Percentiles rank a stretch among this genome's conserved stretches.
Conservation (phyloP, 2,113 vertebrate species). For the Carettochelys insculpta region DNA sequence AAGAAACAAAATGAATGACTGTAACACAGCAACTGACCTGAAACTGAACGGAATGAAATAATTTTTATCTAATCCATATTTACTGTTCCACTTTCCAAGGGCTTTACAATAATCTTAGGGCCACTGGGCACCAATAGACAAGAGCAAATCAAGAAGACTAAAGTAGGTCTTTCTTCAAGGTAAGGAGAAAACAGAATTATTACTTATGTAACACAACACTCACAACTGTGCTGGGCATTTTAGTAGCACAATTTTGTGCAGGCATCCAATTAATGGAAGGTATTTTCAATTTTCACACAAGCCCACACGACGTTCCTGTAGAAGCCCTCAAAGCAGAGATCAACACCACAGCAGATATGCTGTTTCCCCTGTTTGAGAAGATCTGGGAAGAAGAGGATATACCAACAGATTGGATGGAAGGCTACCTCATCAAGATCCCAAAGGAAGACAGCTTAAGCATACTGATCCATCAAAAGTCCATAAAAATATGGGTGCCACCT, state of each 20-base stretch:
- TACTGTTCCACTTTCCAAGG: background rate
- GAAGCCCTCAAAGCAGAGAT: too few relatives aligned
- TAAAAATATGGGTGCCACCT: rapidly evolving
- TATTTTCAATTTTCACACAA: background rate
- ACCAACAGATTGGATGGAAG: too few relatives aligned
- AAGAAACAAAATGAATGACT: background rate
- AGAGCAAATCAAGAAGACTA: background rate
- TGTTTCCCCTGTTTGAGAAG: too few relatives aligned
- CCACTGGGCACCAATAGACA: background rate
- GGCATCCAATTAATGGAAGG: background rate
- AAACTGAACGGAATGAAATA: background rate
- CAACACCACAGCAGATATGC: too few relatives aligned
- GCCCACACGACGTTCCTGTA: too few relatives aligned
- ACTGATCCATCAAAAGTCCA: background rate
- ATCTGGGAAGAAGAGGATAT: too few relatives aligned
- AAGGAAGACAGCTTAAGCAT: too few relatives aligned
- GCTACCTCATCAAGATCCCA: too few relatives aligned
- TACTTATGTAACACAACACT: background rate
- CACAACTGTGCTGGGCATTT: background rate
- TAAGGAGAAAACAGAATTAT: background rate
- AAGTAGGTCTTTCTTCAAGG: background rate
- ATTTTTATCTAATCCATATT: background rate
- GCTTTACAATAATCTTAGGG: rapidly evolving
- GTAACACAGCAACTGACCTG: background rate
- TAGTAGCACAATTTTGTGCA: background rate